Base-by-base conservation (phyloP, 2,888 invertebrate species). In the Macaria notata region DNA sequence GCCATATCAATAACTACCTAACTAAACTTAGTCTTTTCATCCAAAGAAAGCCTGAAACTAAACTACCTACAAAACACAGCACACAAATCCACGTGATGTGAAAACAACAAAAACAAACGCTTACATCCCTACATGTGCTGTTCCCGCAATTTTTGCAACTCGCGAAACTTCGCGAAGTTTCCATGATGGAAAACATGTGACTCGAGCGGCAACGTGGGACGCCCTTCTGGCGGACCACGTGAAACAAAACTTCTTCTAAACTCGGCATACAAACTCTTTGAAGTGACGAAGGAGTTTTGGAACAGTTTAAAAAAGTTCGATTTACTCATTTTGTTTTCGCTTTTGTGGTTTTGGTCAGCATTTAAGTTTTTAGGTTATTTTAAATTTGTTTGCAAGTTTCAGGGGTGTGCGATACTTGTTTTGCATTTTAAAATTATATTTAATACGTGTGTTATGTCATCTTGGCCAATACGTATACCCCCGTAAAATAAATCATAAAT, bases 181-280 rank as follows among this genome's bases (percentile, higher is more conserved):
- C 44, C 44, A 50, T 44, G 50, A 36, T 44, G n/a, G 42, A 4
- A 30, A 30, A 50, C 50, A 50, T 50, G 50, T 50, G 50, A 44
- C 50, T 6, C 3, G 3, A 6, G 9, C 49, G 33, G 2, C 19
- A 19, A 19, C 49, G 42, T 33, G 49, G 36, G 29, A 19, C 41
- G 49, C 3, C 43, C 49, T 43, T 50, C 43, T 7, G 8, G 1
- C 33, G 5, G 7, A 8, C 29, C 49, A 50, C 49, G 49, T 43
- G 49, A 8, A 33, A 8, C 41, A 7, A 9, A 41, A 41, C 41
- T 4, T 41, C 41, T 36, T 36, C 33, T 36, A 7, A 36, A 36
- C 33, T 36, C 7, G 33, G 19, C 19, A 19, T 19, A 19, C 19
- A 41, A 41, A 41, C 33, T 41, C 41, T 41, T 41, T 41, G 41